A percentile compares a stretch with the other conserved stretches of the same genome.
phyloP scores from a whole-genome alignment of 2,797 vertebrate species.

The Coregonus ussuriensis region DNA sequence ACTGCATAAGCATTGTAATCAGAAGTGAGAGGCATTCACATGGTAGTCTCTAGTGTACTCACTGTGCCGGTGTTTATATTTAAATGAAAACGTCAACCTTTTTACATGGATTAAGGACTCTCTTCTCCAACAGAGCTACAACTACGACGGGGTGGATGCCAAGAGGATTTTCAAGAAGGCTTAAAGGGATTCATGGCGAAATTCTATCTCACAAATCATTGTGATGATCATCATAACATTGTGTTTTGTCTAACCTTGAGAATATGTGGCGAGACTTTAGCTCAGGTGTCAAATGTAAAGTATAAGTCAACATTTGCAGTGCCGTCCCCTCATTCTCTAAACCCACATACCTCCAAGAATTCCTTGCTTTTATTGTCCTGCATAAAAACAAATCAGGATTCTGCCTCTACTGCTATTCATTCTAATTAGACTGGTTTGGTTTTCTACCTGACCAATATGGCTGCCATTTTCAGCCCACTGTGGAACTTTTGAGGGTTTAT shows the following conservation, averaged over 20 bases:
- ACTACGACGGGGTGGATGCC: conserved; percentile 87
- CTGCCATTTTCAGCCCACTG: no score
- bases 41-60: neutral
- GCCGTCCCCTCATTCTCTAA: conserved; percentile 9
- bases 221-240: conserved; percentile 1
- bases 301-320: conserved; percentile 6
- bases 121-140: conserved; percentile 76
- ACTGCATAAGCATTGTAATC: no score
- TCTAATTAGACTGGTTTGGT: no score
- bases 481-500: no score
- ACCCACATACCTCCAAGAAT: neutral
- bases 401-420: no score
- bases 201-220: conserved; percentile 41
- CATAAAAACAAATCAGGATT: no score
- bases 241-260: conserved; percentile 29
- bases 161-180: conserved; percentile 90
- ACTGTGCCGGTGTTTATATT: neutral
- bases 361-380: no score
- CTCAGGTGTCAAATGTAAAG: neutral
- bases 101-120: no score
- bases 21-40: neutral
- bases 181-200: conserved; percentile 58
- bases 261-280: neutral
- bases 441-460: no score
- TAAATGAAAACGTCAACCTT: neutral